Conservation (phyloP, 2,797 vertebrate species). For the Phyllotis vaccarum region DNA sequence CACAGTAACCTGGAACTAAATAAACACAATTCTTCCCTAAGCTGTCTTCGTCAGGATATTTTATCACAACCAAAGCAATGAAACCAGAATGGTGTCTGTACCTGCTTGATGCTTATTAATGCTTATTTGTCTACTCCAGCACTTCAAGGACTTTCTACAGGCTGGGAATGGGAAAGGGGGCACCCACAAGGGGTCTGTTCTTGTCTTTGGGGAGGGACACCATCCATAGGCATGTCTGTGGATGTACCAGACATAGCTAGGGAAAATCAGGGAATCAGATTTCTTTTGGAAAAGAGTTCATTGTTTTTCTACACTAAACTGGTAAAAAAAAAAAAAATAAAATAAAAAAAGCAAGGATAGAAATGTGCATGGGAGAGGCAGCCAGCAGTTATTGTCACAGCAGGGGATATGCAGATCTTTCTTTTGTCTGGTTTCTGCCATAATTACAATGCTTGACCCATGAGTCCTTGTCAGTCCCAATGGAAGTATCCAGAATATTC, state of each 20-base stretch:
- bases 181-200: background rate
- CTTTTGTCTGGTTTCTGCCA: background rate
- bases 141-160: background rate
- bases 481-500: background rate
- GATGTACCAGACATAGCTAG: background rate
- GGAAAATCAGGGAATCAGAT: background rate
- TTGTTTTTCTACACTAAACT: background rate
- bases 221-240: background rate
- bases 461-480: too few relatives aligned
- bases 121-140: background rate
- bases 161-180: too few relatives aligned
- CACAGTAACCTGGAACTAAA: background rate
- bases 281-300: background rate
- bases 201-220: background rate
- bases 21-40: background rate
- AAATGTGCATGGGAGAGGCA: background rate
- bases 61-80: background rate
- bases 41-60: background rate
- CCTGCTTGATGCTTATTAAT: background rate
- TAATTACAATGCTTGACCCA: background rate
- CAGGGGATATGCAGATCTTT: background rate
- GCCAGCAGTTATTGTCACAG: background rate
- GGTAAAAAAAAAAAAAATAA: too few relatives aligned
- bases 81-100: background rate
- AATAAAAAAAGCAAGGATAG: background rate